Evolutionary conservation across 2,888 invertebrate species (phyloP).

Genomic region (Harpalus rubripes): DNA sequence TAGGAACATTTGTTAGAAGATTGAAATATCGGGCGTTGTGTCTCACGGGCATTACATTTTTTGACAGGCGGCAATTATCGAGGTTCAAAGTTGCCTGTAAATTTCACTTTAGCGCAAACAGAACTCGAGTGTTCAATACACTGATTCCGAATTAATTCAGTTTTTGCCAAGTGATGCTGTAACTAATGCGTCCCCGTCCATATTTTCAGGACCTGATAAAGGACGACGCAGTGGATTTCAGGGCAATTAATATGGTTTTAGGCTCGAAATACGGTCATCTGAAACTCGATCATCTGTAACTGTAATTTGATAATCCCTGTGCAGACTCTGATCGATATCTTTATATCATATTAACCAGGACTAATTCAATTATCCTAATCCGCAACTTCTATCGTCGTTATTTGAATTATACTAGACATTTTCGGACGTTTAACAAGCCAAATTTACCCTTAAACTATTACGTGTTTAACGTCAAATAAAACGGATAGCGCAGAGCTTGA

Average conservation of each 20-base stretch:
- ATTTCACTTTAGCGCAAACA: not conserved
- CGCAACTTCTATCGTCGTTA: not conserved
- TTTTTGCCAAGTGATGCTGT: not conserved
- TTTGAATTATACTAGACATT: constrained; percentile 9
- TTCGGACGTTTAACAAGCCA: constrained; percentile 1
- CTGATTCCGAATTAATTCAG: not conserved
- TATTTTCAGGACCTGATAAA: not conserved
- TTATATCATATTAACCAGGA: constrained; percentile 42
- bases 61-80: no score
- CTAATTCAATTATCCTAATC: constrained; percentile 34
- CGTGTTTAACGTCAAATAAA: not conserved
- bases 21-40: no score
- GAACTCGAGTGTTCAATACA: not conserved
- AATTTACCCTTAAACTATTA: not conserved
- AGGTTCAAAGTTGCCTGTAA: no score
- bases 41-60: no score
- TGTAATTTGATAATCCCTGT: constrained; percentile 53
- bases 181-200: not conserved
- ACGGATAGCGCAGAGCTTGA: not conserved
- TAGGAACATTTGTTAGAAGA: no score
- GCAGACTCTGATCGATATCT: constrained; percentile 39
- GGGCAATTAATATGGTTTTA: constrained; percentile 51
- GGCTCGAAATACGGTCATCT: constrained; percentile 39
- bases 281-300: constrained; percentile 54
- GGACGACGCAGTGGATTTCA: not conserved